A percentile compares a stretch with the other conserved stretches of the same genome.
Conservation (phyloP, 2,888 invertebrate genomes). For the Deroplatys truncata region DNA sequence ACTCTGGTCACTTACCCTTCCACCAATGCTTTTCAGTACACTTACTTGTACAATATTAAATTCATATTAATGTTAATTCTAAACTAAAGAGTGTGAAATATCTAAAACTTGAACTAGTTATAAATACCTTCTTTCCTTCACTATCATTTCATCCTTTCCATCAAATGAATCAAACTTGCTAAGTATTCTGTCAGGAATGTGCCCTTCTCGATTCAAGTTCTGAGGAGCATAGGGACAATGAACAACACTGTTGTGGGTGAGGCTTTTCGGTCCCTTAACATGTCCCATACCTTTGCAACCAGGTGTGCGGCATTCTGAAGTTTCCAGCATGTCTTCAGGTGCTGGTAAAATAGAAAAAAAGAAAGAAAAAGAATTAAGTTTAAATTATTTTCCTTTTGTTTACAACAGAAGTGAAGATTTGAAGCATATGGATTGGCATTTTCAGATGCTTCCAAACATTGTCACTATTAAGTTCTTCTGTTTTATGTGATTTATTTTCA, state of each 20-base stretch:
- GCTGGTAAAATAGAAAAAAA: constrained; percentile 44
- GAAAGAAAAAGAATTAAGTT: constrained; percentile 11
- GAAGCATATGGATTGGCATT: too few species aligned
- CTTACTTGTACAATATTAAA: too few species aligned
- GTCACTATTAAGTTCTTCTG: too few species aligned
- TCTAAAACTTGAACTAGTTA: background rate
- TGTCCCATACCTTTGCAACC: constrained; percentile 92
- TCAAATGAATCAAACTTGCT: constrained; percentile 43
- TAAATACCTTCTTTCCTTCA: constrained; percentile 14
- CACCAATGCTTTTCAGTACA: too few species aligned
- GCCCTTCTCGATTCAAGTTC: constrained; percentile 50
- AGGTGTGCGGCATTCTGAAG: constrained; percentile 71
- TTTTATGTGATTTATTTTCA: too few species aligned
- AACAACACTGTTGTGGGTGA: constrained; percentile 65
- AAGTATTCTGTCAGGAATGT: constrained; percentile 50
- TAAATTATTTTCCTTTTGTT: too few species aligned
- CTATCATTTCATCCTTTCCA: background rate
- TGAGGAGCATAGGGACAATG: constrained; percentile 71
- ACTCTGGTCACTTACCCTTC: too few species aligned
- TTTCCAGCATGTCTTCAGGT: constrained; percentile 57
- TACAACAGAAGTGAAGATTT: too few species aligned
- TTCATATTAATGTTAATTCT: too few species aligned
- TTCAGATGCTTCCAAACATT: too few species aligned
- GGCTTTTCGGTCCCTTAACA: constrained; percentile 69
- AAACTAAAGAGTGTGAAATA: background rate